These are phyloP conservation scores for Otolemur crassicaudatus DNA, from an alignment of 2,797 vertebrate species.

Conservation along the genomic window DNA sequence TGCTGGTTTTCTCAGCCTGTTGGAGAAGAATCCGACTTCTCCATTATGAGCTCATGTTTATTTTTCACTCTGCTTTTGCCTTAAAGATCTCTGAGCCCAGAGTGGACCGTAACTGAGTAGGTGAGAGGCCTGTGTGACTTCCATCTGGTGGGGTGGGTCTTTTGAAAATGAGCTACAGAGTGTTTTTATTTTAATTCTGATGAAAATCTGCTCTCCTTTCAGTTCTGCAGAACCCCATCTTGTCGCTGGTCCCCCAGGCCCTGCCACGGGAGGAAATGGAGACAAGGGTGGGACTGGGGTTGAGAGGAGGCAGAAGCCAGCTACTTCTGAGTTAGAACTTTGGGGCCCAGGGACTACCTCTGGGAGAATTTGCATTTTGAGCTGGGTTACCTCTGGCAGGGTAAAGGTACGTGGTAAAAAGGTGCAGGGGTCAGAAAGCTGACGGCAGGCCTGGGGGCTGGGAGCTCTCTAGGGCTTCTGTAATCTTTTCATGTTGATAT, in stretches of 20 bases:
- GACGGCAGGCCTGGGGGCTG: background rate
- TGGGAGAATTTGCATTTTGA: background rate
- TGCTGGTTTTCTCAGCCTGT: background rate
- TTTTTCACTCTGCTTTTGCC: background rate
- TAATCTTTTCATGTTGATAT: background rate
- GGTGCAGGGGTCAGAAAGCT: background rate
- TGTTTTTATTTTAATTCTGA: background rate
- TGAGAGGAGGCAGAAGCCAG: background rate
- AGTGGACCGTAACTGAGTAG: background rate
- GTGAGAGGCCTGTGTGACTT: background rate
- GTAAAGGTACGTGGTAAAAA: background rate
- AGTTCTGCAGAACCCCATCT: background rate
- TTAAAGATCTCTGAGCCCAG: background rate
- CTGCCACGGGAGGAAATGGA: rapidly evolving
- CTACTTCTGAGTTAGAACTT: background rate
- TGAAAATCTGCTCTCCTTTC: background rate
- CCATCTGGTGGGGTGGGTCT: slow-evolving; percentile 23
- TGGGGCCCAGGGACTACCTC: background rate
- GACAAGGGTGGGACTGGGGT: rapidly evolving
- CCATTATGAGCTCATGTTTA: background rate
- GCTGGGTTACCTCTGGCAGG: background rate
- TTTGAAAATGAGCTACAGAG: background rate
- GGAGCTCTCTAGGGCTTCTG: background rate
- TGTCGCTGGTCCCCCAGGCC: background rate
- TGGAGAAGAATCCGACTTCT: background rate